Percentiles rank a stretch among this genome's conserved stretches.
Conservation (phyloP, 2,113 vertebrate species). For the Tichodroma muraria region DNA sequence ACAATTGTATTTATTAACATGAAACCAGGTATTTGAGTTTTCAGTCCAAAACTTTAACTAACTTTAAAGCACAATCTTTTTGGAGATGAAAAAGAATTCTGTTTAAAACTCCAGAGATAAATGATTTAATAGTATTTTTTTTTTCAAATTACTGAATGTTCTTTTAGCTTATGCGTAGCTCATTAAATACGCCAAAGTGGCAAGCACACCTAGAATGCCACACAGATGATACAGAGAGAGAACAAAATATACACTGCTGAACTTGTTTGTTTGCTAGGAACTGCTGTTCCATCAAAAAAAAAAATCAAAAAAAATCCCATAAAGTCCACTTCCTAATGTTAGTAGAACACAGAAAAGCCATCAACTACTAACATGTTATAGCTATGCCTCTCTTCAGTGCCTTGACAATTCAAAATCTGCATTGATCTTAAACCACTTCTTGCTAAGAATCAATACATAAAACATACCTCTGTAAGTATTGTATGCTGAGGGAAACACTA, state of each 20-base stretch:
- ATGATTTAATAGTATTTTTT: not conserved
- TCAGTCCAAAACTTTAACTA: not conserved
- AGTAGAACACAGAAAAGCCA: not conserved
- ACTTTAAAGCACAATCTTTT: not conserved
- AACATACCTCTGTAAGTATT: not conserved
- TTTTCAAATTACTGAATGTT: not conserved
- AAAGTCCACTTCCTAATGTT: not conserved
- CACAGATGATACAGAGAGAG: not conserved
- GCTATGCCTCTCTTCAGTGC: not conserved
- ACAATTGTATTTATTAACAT: not conserved
- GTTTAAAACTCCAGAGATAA: not conserved
- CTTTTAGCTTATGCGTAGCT: not conserved
- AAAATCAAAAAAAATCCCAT: not conserved
- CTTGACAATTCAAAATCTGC: not conserved
- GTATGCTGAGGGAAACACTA: not conserved
- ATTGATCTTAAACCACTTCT: not conserved
- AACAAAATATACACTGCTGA: not conserved
- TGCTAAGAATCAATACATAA: not conserved
- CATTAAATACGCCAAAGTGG: not conserved
- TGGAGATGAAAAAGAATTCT: not conserved
- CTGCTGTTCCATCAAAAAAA: not conserved
- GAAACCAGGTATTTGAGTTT: not conserved
- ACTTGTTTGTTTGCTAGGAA: not conserved
- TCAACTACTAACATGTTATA: accelerated
- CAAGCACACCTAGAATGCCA: not conserved